Evolutionary conservation across 2,113 vertebrate genomes (phyloP), one percentile per base, ranked within the genome.

Genomic region (Opisthocomus hoazin): DNA sequence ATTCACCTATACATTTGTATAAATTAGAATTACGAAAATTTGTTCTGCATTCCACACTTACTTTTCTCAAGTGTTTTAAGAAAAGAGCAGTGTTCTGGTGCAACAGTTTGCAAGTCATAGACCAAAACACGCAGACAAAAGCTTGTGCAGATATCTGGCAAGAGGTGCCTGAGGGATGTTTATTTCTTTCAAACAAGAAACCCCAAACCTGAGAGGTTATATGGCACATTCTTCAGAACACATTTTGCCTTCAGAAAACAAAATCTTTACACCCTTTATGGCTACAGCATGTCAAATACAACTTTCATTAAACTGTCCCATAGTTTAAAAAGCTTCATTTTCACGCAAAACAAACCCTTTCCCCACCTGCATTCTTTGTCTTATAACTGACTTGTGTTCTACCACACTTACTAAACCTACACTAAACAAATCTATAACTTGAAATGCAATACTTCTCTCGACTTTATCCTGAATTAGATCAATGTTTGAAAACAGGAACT

Each of bases 401-500:
- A 51, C 56, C 27, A 39, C 15, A 69, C 41, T 74, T 76, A 37
- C 2, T 71, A 89, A 91, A 85, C 58, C 22, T 34, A 63, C n/a
- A 37, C 29, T 70, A 56, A 84, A 89, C 58, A 80, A 58, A 90
- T 75, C 37, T 68, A 1, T 61, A 84, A 68, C 70, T 94, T 81
- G 27, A 89, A 85, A 80, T 46, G 37, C 61, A 86, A 1, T 64
- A 56, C 78, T 93, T 75, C 57, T 90, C 73, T 79, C 2, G 2
- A 50, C 56, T 85, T 94, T 84, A 84, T 66, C 76, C 56, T 86
- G 66, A 90, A 93, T 90, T 88, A 94, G 51, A 94, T 93, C 93
- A 51, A 10, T 48, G 68, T 78, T 88, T 80, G 46, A 71, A 90
- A 89, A 78, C 50, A 84, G 90, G 37, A 94, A 94, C 60, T 66